These are phyloP conservation scores for Drosophila repletoides DNA, from an alignment of 1,140 invertebrate genomes.

Conservation along the genomic window DNA sequence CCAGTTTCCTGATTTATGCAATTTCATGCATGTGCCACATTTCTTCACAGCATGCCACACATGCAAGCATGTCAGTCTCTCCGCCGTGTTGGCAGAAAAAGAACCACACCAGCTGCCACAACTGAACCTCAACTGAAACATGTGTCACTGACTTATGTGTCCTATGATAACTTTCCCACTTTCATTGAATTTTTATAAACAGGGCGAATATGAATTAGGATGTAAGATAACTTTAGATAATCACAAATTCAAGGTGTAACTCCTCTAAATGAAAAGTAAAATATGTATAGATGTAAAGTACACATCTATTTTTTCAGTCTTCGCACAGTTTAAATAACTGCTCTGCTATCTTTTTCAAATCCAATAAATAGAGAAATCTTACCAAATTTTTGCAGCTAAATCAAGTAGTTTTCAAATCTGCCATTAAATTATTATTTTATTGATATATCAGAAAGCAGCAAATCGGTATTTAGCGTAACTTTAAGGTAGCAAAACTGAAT, in stretches of 20 bases:
- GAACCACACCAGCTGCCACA: constrained; percentile 60
- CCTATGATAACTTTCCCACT: constrained; percentile 19
- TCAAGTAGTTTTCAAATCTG: no score
- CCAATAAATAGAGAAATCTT: no score
- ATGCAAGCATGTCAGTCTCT: neutral
- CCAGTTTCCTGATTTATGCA: constrained; percentile 56
- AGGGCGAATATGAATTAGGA: no score
- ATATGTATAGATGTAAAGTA: neutral
- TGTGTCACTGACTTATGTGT: constrained; percentile 51
- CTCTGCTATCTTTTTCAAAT: no score
- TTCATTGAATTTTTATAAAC: constrained; percentile 25
- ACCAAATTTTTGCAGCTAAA: no score
- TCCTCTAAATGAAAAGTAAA: neutral
- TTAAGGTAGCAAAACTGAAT: constrained; percentile 44
- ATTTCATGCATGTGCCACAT: constrained; percentile 56
- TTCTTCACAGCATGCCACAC: constrained; percentile 36
- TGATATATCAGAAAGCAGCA: neutral
- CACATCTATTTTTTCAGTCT: no score
- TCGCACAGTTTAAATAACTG: no score
- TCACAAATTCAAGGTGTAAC: neutral
- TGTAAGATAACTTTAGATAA: constrained; percentile 21
- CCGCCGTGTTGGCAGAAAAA: constrained; percentile 6
- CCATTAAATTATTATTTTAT: no score
- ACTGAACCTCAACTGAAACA: constrained; percentile 52
- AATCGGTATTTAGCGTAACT: constrained; percentile 23